A percentile compares a stretch with the other conserved stretches of the same genome.
Conservation (phyloP, 2,113 vertebrate species). For the Alectura lathami region DNA sequence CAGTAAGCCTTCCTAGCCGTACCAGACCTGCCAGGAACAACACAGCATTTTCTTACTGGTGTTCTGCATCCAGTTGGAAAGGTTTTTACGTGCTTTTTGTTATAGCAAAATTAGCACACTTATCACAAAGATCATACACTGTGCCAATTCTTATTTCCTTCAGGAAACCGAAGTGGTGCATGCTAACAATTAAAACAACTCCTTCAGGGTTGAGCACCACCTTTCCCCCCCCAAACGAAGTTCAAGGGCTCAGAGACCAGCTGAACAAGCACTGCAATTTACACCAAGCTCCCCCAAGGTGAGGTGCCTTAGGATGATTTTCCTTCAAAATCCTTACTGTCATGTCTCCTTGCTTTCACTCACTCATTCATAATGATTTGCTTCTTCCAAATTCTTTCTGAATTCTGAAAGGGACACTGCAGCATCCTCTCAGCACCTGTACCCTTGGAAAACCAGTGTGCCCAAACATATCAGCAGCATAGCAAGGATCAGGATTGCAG, state of each 20-base stretch:
- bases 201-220: background rate
- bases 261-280: background rate
- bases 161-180: background rate
- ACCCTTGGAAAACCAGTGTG: background rate
- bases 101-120: background rate
- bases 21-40: background rate
- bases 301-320: background rate
- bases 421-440: background rate
- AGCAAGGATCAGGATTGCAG: background rate
- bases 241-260: background rate
- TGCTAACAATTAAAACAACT: background rate
- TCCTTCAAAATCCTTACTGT: background rate
- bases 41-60: background rate
- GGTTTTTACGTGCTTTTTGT: background rate
- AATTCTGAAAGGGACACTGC: background rate
- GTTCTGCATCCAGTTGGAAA: background rate
- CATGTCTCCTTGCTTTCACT: background rate
- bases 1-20: background rate
- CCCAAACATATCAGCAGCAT: background rate
- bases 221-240: background rate
- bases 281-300: background rate
- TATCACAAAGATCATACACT: background rate
- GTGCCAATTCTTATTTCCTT: background rate
- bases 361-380: background rate
- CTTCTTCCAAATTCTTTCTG: background rate